Evolutionary conservation across 1,140 invertebrate genomes (phyloP).

Genomic region (Drosophila dunni): DNA sequence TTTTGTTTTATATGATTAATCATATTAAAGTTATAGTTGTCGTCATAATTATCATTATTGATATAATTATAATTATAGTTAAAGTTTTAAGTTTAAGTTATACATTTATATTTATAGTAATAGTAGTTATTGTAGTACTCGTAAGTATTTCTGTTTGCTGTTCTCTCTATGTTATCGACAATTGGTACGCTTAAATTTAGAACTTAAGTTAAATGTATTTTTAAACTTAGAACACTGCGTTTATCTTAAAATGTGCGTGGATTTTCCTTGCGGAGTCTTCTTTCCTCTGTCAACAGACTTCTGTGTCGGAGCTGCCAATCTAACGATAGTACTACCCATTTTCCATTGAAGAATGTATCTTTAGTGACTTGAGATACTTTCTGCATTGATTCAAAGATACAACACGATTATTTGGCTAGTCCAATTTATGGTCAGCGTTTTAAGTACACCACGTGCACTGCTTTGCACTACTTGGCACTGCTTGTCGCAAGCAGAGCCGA

Average conservation of each 20-base stretch:
- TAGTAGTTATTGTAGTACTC: conserved; percentile 71
- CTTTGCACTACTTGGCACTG: conserved; percentile 30
- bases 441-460: conserved; percentile 38
- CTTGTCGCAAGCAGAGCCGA: conserved; percentile 19
- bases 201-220: conserved; percentile 54
- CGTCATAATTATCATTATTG: conserved; percentile 33
- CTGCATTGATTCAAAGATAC: conserved; percentile 6
- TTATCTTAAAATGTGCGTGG: conserved; percentile 55
- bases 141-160: conserved; percentile 52
- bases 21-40: conserved; percentile 45
- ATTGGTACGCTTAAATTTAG: conserved; percentile 60
- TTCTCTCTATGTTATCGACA: conserved; percentile 61
- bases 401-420: background rate
- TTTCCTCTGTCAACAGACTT: conserved; percentile 34
- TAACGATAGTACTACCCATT: background rate
- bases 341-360: conserved; percentile 13
- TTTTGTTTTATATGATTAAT: conserved; percentile 42
- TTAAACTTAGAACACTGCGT: conserved; percentile 60
- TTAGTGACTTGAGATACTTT: conserved; percentile 18
- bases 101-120: conserved; percentile 45
- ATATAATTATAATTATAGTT: conserved; percentile 24
- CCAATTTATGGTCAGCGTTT: conserved; percentile 16
- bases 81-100: no score
- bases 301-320: background rate
- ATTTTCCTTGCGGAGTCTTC: conserved; percentile 34